These are phyloP conservation scores for Orius laevigatus DNA, from an alignment of 1,140 invertebrate genomes.

Conservation along the genomic window DNA sequence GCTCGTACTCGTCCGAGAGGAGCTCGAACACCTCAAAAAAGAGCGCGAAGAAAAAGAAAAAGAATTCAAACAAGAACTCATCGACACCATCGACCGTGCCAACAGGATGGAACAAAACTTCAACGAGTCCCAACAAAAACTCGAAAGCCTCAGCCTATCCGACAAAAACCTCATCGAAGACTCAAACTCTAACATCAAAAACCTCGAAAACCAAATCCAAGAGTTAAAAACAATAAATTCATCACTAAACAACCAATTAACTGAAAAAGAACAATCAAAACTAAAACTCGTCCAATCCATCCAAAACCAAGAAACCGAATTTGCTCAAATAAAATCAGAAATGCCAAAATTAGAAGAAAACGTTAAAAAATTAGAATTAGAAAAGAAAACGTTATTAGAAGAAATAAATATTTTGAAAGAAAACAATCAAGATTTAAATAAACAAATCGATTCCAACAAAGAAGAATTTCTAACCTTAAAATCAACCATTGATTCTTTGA, in stretches of 20 bases:
- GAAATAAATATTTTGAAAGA: slow-evolving; percentile 27
- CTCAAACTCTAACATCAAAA: slow-evolving; percentile 5
- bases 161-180: slow-evolving; percentile 8
- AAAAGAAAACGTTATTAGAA: slow-evolving; percentile 27
- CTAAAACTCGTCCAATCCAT: slow-evolving; percentile 24
- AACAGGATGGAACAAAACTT: slow-evolving; percentile 12
- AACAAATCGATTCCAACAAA: slow-evolving; percentile 28
- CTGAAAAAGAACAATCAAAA: slow-evolving; percentile 28
- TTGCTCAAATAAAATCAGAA: slow-evolving; percentile 21
- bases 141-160: slow-evolving; percentile 24
- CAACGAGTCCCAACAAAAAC: slow-evolving; percentile 26
- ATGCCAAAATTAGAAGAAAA: slow-evolving; percentile 32
- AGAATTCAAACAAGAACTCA: slow-evolving; percentile 13
- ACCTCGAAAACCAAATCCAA: slow-evolving; percentile 14
- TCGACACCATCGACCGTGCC: slow-evolving; percentile 10
- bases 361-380: slow-evolving; percentile 28
- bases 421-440: slow-evolving; percentile 29
- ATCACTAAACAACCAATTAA: slow-evolving; percentile 27
- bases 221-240: slow-evolving; percentile 23
- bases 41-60: slow-evolving; percentile 10
- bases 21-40: slow-evolving; percentile 18
- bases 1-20: slow-evolving; percentile 20
- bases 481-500: slow-evolving; percentile 21
- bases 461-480: slow-evolving; percentile 13
- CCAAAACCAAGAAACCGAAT: slow-evolving; percentile 5